These are phyloP conservation scores for Tragelaphus imberbis DNA, from an alignment of 2,113 vertebrate species.

Conservation along the genomic window DNA sequence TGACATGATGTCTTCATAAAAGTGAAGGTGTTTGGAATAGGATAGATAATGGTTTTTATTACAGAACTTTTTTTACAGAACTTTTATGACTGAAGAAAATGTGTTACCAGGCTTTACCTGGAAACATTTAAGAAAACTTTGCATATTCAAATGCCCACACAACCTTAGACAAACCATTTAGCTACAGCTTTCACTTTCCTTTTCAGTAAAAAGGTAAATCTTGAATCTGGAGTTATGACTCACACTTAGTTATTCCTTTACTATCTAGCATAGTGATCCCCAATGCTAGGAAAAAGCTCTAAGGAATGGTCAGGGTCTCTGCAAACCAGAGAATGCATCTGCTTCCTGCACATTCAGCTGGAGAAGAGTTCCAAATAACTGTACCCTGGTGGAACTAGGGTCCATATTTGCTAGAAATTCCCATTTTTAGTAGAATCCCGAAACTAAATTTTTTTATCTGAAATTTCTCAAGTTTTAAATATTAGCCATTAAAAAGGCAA, in stretches of 20 bases:
- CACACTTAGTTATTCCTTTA: neutral
- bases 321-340: neutral
- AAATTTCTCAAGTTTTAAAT: neutral
- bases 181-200: neutral
- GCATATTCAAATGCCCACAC: neutral
- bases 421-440: neutral
- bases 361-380: neutral
- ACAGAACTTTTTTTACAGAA: neutral
- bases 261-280: neutral
- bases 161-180: neutral
- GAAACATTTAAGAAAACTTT: neutral
- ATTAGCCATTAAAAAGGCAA: neutral
- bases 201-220: neutral
- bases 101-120: neutral
- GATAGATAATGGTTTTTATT: neutral
- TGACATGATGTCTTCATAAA: neutral
- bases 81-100: neutral
- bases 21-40: neutral
- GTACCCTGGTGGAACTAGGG: neutral
- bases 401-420: neutral
- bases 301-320: neutral
- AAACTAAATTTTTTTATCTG: neutral
- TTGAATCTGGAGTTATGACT: neutral
- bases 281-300: neutral
- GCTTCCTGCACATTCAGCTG: neutral